Conservation (phyloP, 2,113 vertebrate genomes). For the Myiopsitta monachus region DNA sequence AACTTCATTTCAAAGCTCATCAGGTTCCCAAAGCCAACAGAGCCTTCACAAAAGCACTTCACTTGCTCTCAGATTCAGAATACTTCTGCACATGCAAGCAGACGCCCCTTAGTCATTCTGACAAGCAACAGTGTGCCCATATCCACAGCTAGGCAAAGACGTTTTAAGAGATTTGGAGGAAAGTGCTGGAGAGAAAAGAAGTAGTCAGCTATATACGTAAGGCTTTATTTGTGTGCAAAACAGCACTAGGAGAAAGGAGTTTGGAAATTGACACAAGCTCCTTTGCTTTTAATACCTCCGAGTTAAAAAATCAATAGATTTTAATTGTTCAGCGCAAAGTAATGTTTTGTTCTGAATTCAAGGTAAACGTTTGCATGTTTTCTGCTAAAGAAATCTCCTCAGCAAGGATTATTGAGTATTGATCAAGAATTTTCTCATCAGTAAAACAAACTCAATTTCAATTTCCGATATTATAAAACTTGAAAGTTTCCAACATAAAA, state of each 20-base stretch:
- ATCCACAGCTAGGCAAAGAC: neutral
- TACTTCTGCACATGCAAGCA: neutral
- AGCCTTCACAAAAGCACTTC: neutral
- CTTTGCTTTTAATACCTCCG: neutral
- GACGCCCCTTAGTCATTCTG: neutral
- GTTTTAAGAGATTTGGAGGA: neutral
- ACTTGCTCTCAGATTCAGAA: neutral
- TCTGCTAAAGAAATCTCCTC: neutral
- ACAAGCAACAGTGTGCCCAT: neutral
- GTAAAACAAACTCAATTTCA: neutral
- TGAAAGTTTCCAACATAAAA: neutral
- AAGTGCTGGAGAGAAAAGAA: neutral
- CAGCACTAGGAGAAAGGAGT: neutral
- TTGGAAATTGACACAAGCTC: neutral
- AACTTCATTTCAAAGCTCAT: neutral
- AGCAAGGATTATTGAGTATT: neutral
- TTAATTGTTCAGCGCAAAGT: constrained; percentile 7
- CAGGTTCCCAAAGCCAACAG: neutral
- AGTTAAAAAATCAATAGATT: constrained; percentile 23
- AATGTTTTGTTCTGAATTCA: neutral
- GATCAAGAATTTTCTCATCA: neutral
- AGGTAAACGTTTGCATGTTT: neutral
- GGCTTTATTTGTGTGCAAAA: neutral
- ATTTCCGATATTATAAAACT: neutral
- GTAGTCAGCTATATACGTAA: neutral